Conservation (phyloP, 2,113 vertebrate species). For the Embiotoca jacksoni region DNA sequence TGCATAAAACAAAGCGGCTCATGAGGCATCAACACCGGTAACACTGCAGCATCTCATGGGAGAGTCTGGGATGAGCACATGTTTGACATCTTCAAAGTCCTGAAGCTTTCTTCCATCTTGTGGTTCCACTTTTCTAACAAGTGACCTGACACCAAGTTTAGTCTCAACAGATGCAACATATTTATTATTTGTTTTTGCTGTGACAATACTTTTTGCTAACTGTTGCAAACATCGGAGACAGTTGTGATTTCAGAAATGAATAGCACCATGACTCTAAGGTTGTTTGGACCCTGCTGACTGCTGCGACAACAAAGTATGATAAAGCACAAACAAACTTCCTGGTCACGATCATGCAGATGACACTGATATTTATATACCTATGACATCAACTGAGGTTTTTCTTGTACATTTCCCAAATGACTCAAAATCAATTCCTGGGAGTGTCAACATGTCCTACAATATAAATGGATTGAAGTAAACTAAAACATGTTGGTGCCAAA, state of each 20-base stretch:
- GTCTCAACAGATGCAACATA: neutral
- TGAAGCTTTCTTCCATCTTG: neutral
- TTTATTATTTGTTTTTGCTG: conserved; percentile 1
- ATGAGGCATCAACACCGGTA: conserved; percentile 4
- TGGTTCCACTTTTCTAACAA: neutral
- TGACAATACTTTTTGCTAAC: neutral
- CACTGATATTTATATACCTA: neutral
- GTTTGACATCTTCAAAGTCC: neutral
- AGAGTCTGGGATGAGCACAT: neutral
- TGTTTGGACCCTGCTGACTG: neutral
- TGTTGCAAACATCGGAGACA: conserved; percentile 15
- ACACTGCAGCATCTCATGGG: conserved; percentile 1
- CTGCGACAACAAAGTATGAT: neutral
- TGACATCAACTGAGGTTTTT: neutral
- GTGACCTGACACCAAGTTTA: neutral
- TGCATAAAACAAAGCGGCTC: neutral
- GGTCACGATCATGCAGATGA: conserved; percentile 4
- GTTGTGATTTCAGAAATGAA: neutral
- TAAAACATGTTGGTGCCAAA: neutral
- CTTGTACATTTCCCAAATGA: neutral
- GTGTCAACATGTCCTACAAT: neutral
- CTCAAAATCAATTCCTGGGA: neutral
- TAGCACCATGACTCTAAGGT: neutral
- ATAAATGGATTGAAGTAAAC: neutral
- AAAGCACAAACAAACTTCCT: neutral